Conservation (phyloP, 1,140 invertebrate genomes). For the Procambarus virginalis region DNA sequence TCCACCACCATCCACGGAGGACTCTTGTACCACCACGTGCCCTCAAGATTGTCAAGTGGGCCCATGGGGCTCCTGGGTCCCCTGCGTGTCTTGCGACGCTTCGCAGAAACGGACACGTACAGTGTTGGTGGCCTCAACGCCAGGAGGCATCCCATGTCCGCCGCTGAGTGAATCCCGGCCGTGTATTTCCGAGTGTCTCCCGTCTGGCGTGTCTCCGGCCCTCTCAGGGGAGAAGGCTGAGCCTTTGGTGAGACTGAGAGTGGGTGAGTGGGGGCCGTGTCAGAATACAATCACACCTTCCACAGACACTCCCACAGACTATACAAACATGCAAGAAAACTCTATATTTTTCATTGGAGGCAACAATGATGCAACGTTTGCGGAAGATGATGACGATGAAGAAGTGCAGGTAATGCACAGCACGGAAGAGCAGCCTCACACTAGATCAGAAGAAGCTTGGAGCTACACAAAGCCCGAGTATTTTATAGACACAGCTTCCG, state of each 20-base stretch:
- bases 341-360: conserved; percentile 2
- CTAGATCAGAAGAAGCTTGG: not conserved
- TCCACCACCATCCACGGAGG: conserved; percentile 4
- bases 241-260: conserved; percentile 27
- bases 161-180: conserved; percentile 46
- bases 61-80: conserved; percentile 44
- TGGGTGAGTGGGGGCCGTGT: conserved; percentile 50
- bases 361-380: too few relatives aligned
- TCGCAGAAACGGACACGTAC: conserved; percentile 44
- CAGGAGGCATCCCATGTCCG: conserved; percentile 30
- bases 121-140: conserved; percentile 40
- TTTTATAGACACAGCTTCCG: not conserved
- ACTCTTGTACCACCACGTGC: conserved; percentile 28
- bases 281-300: not conserved
- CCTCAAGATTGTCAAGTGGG: conserved; percentile 49
- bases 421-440: not conserved
- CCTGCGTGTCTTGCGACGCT: conserved; percentile 29
- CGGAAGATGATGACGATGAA: not conserved
- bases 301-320: not conserved
- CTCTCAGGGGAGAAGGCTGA: not conserved
- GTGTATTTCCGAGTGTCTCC: conserved; percentile 30
- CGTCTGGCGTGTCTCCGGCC: conserved; percentile 8
- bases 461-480: not conserved
- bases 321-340: not conserved
- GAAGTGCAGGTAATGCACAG: not conserved